Evolutionary conservation across 1,140 invertebrate species (phyloP), one percentile per base, ranked within the genome.

Genomic region (Trissolcus basalis): DNA sequence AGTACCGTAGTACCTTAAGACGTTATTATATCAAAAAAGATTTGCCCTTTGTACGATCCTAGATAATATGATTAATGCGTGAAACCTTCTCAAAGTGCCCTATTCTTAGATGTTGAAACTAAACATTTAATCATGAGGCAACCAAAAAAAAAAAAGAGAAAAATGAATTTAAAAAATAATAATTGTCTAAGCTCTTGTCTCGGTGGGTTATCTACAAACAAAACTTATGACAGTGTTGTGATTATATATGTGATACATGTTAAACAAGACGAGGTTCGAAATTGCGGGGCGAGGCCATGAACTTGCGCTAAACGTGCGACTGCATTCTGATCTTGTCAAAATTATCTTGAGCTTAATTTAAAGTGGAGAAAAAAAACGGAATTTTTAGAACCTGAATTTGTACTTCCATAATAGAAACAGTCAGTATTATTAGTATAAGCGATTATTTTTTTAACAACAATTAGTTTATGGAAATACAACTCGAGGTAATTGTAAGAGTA

Each of bases 181-280:
- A 81, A 79, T 67, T 59, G 54, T 72, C 67, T 71, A 69, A 76
- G 41, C 77, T 64, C 39, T 80, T 80, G 67, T 77, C 49, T 82
- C 80, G 77, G 77, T 81, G 69, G 71, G 77, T 82, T 83, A 82
- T 81, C 78, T 82, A 73, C 51, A 85, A 83, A 76, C 77, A 72
- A 79, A 84, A 83, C 59, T 82, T 79, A 79, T 86, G 83, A 84
- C 81, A 81, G 77, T 86, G 83, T 86, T 87, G 83, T 87, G 85
- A 88, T 88, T 81, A 80, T 86, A 87, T 72, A 87, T 87, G 85
- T 88, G 86, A 86, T 86, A 88, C 74, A 65, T 78, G 82, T 86
- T 82, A 81, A 69, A 80, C 53, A 27, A 74, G 82, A 61, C 36
- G 19, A 68, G 61, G 64, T 71, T 41, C 54, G 7, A 12, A 15